These are phyloP conservation scores for Potamilus streckersoni DNA, from an alignment of 1,140 invertebrate species.

Conservation along the genomic window DNA sequence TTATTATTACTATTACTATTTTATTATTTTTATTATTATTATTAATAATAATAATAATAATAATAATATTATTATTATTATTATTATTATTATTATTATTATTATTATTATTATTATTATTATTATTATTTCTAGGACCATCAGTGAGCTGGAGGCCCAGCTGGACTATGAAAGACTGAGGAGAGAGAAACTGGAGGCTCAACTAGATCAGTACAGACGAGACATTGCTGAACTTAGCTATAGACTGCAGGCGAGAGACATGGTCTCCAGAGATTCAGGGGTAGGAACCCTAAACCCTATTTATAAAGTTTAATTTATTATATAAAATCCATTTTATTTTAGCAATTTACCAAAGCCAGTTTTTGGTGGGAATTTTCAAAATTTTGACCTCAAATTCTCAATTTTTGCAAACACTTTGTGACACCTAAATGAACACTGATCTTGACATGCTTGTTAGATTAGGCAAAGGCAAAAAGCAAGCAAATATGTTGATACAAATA, in stretches of 20 bases:
- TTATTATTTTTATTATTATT: too few relatives aligned
- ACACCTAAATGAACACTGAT: not conserved
- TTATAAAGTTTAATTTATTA: slow-evolving; percentile 1
- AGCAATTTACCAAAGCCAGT: not conserved
- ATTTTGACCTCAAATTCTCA: not conserved
- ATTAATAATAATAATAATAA: too few relatives aligned
- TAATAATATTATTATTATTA: too few relatives aligned
- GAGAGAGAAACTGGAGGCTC: slow-evolving; percentile 66
- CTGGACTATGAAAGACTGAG: slow-evolving; percentile 66
- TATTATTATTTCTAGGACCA: slow-evolving; percentile 51
- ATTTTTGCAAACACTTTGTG: not conserved
- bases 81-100: too few relatives aligned
- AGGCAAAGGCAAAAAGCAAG: too few relatives aligned
- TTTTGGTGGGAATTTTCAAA: not conserved
- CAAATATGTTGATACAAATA: too few relatives aligned
- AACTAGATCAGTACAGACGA: slow-evolving; percentile 64
- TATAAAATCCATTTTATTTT: not conserved
- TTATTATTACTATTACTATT: too few relatives aligned
- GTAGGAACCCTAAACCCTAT: slow-evolving; percentile 8
- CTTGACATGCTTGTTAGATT: not conserved
- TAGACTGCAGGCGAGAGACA: slow-evolving; percentile 44
- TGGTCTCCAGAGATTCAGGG: slow-evolving; percentile 17
- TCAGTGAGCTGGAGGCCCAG: slow-evolving; percentile 63
- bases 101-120: not conserved
- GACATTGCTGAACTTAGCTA: slow-evolving; percentile 59